Conservation (phyloP, 1,140 invertebrate genomes). For the Thaumatotibia leucotreta region DNA sequence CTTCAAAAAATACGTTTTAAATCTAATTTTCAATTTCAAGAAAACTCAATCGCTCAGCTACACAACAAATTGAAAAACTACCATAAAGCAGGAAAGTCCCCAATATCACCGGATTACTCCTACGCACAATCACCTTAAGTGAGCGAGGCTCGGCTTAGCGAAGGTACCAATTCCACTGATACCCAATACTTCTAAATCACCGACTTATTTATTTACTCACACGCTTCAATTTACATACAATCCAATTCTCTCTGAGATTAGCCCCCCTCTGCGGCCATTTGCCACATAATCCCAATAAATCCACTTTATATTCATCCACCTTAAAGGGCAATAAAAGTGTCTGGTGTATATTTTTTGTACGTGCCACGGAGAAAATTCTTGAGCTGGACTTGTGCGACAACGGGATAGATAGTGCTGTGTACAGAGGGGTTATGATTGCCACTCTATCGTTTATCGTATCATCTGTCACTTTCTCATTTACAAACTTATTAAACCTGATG, state of each 20-base stretch:
- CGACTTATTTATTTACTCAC: slow-evolving; percentile 67
- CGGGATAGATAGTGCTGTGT: no score
- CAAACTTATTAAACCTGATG: no score
- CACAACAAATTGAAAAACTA: not conserved
- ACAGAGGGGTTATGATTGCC: no score
- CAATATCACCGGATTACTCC: not conserved
- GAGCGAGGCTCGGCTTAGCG: not conserved
- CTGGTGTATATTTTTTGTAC: slow-evolving; percentile 47
- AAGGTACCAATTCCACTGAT: not conserved
- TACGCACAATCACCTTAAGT: slow-evolving; percentile 12
- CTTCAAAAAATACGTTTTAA: no score
- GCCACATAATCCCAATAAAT: slow-evolving; percentile 69
- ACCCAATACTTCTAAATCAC: slow-evolving; percentile 49
- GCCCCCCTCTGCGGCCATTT: slow-evolving; percentile 42
- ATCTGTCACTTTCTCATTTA: no score
- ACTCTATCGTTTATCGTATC: no score
- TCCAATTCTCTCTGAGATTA: slow-evolving; percentile 61
- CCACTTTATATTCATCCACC: slow-evolving; percentile 74
- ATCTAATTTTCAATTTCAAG: not conserved
- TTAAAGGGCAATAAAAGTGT: slow-evolving; percentile 70
- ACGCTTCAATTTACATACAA: slow-evolving; percentile 63
- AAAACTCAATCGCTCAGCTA: not conserved
- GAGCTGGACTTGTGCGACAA: not conserved
- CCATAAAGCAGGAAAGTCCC: not conserved
- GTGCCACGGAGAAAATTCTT: slow-evolving; percentile 7